Evolutionary conservation across 2,888 invertebrate genomes (phyloP).

Genomic region (Aspidiotus rigidus): DNA sequence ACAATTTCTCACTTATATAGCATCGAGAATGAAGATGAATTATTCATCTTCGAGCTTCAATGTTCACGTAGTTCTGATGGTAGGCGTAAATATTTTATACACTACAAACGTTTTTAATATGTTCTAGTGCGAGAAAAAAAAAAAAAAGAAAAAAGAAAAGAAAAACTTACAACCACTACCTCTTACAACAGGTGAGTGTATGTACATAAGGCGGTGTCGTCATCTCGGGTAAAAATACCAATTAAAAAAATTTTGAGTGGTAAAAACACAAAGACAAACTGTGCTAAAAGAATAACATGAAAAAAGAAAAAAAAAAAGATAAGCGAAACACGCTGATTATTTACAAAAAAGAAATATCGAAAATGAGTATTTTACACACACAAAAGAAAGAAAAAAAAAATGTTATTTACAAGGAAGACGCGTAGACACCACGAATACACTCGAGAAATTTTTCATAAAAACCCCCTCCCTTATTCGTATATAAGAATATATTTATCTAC

Average conservation of each 20-base stretch:
- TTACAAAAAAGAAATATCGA: background rate
- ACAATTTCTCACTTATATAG: background rate
- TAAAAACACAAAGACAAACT: background rate
- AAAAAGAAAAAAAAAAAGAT: background rate
- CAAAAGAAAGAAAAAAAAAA: too few relatives aligned
- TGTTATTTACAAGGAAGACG: slow-evolving; percentile 22
- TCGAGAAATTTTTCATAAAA: background rate
- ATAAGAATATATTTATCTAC: background rate
- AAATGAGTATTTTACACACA: slow-evolving; percentile 3
- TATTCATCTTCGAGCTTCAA: too few relatives aligned
- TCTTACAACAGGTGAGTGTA: background rate
- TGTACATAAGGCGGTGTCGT: background rate
- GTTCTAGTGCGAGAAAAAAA: too few relatives aligned
- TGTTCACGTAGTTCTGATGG: too few relatives aligned
- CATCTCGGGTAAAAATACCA: background rate
- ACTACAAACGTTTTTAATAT: too few relatives aligned
- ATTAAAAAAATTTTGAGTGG: background rate
- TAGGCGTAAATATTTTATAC: too few relatives aligned
- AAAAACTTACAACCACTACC: background rate
- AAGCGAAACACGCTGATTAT: slow-evolving; percentile 1
- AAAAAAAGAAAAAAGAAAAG: too few relatives aligned
- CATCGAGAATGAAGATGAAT: background rate
- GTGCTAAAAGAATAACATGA: background rate
- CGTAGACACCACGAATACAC: slow-evolving; percentile 16
- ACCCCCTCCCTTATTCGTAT: background rate